These are phyloP conservation scores for Phocides pigmalion DNA, from an alignment of 1,140 invertebrate species.

Conservation along the genomic window DNA sequence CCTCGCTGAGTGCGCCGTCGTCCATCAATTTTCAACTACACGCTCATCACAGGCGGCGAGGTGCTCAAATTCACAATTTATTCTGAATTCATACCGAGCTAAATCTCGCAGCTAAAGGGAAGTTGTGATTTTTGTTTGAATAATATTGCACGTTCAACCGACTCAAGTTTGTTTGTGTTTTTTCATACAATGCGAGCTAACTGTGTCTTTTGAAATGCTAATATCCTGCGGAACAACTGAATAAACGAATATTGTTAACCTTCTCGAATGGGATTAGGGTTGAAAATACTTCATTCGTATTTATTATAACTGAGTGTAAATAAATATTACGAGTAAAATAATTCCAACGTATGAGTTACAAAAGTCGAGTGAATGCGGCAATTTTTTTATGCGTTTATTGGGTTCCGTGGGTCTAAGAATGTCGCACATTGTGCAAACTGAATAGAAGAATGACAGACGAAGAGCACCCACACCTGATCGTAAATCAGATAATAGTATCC, in stretches of 20 bases:
- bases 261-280: neutral
- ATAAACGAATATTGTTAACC: constrained; percentile 2
- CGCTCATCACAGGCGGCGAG: constrained; percentile 30
- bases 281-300: neutral
- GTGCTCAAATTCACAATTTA: constrained; percentile 46
- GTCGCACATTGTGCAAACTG: constrained; percentile 68
- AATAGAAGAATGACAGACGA: constrained; percentile 59
- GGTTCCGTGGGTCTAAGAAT: constrained; percentile 56
- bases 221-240: constrained; percentile 29
- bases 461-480: constrained; percentile 64
- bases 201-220: constrained; percentile 45
- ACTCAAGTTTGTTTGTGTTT: constrained; percentile 45
- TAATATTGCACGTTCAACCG: constrained; percentile 51
- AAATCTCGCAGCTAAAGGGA: constrained; percentile 49
- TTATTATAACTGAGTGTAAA: too few species aligned
- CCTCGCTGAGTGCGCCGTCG: constrained; percentile 13
- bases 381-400: constrained; percentile 42
- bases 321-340: neutral
- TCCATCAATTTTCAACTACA: constrained; percentile 25
- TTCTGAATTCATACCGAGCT: constrained; percentile 47
- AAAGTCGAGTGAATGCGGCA: constrained; percentile 5
- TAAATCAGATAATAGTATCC: constrained; percentile 65
- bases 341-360: neutral
- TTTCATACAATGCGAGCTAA: constrained; percentile 37
- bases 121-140: constrained; percentile 65